Percentiles rank a stretch among this genome's conserved stretches.
phyloP scores from a whole-genome alignment of 2,888 invertebrate genomes.

The Kuschelorhynchus macadamiae region DNA sequence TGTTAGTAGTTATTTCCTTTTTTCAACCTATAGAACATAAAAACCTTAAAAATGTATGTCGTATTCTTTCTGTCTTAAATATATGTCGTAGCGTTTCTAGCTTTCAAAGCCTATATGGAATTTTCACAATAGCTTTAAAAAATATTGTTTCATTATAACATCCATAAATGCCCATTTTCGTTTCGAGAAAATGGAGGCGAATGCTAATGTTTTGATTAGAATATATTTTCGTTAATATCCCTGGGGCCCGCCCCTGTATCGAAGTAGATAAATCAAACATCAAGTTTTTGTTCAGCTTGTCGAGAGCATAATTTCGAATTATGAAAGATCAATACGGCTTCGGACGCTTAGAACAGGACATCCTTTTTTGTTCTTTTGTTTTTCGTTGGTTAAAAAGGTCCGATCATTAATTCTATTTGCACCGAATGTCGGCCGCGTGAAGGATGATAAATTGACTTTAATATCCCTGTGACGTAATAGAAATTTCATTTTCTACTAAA shows the following conservation, averaged over 20 bases:
- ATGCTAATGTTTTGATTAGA: too few relatives aligned
- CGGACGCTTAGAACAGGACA: slow-evolving; percentile 9
- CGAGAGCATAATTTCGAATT: slow-evolving; percentile 33
- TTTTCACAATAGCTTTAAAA: too few relatives aligned
- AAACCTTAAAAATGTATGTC: too few relatives aligned
- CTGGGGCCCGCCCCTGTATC: background rate
- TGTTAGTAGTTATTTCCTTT: too few relatives aligned
- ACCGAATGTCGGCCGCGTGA: slow-evolving; percentile 13
- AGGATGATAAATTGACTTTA: slow-evolving; percentile 21
- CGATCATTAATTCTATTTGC: slow-evolving; percentile 32
- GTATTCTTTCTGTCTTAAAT: too few relatives aligned
- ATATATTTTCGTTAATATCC: background rate
- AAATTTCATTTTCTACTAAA: slow-evolving; percentile 9
- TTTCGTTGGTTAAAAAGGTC: slow-evolving; percentile 10
- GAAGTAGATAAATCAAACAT: slow-evolving; percentile 12
- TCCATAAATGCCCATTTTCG: too few relatives aligned
- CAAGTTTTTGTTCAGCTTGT: slow-evolving; percentile 15
- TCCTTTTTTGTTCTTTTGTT: slow-evolving; percentile 11
- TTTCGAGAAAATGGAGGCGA: too few relatives aligned
- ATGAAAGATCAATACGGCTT: slow-evolving; percentile 25
- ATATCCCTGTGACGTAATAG: slow-evolving; percentile 24
- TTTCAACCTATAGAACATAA: too few relatives aligned
- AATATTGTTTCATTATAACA: too few relatives aligned
- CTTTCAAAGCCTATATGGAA: too few relatives aligned
- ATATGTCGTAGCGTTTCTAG: too few relatives aligned